A percentile compares a stretch with the other conserved stretches of the same genome.
These are phyloP conservation scores for Eulithis prunata DNA, from an alignment of 2,888 invertebrate genomes.

Conservation along the genomic window DNA sequence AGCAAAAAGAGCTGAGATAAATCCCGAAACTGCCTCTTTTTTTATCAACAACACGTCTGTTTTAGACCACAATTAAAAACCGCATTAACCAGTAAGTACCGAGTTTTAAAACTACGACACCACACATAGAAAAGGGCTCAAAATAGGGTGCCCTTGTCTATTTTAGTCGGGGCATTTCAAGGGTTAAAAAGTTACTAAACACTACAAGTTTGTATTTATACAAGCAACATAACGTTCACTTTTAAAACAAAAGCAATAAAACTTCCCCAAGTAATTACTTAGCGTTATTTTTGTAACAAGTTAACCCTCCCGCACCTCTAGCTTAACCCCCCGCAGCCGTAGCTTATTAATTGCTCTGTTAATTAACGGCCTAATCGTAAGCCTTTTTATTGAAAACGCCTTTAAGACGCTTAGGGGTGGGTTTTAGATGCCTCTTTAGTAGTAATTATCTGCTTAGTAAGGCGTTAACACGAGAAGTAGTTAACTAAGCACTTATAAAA, in stretches of 20 bases:
- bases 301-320: constrained; percentile 18
- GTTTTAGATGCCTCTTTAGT: constrained; percentile 13
- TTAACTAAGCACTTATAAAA: not conserved
- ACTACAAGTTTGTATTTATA: not conserved
- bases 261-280: constrained; percentile 24
- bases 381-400: constrained; percentile 45
- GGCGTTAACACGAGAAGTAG: not conserved
- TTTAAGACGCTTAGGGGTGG: constrained; percentile 17
- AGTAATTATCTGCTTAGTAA: constrained; percentile 8
- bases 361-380: constrained; percentile 40
- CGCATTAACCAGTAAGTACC: too few species aligned
- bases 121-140: too few species aligned
- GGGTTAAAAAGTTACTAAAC: not conserved
- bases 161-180: too few species aligned
- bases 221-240: constrained; percentile 2
- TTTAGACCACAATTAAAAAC: too few species aligned
- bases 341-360: constrained; percentile 44
- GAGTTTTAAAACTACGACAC: too few species aligned
- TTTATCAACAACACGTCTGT: too few species aligned
- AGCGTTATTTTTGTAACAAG: constrained; percentile 25
- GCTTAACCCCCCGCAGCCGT: constrained; percentile 8
- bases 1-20: too few species aligned
- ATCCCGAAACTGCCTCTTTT: too few species aligned
- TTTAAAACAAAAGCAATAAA: constrained; percentile 17
- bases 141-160: too few species aligned